phyloP scores from a whole-genome alignment of 1,140 invertebrate species.

The Rhopalosiphum maidis region DNA sequence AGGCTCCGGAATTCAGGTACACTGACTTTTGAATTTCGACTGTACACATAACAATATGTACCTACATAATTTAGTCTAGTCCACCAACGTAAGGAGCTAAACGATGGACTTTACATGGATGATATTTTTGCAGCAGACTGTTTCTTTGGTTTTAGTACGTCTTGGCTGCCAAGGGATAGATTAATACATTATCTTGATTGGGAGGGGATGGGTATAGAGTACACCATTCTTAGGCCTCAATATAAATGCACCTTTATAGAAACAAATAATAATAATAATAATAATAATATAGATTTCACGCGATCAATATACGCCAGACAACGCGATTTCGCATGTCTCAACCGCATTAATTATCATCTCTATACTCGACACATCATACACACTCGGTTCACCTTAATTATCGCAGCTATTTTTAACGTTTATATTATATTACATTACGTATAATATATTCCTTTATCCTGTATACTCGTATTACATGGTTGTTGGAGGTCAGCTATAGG shows the following conservation, averaged over 20 bases:
- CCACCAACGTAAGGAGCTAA: no score
- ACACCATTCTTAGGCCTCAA: not conserved
- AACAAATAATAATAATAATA: not conserved
- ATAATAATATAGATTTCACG: not conserved
- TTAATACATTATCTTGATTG: no score
- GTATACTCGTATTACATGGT: not conserved
- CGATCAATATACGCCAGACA: not conserved
- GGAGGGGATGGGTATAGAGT: not conserved
- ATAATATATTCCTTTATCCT: not conserved
- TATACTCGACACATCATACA: not conserved
- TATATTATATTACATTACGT: not conserved
- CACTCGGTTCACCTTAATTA: not conserved
- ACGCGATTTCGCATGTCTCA: not conserved
- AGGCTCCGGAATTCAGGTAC: slow-evolving; percentile 32
- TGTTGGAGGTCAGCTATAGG: not conserved
- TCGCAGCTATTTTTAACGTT: not conserved
- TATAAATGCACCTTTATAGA: not conserved
- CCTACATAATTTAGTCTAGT: not conserved
- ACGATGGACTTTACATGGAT: no score
- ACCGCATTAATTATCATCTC: slow-evolving; percentile 11
- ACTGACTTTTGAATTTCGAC: not conserved
- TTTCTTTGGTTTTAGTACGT: no score
- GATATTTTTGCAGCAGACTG: no score
- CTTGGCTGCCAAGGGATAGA: no score
- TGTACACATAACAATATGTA: not conserved